Conservation (phyloP, 2,888 invertebrate species). For the Syritta pipiens region DNA sequence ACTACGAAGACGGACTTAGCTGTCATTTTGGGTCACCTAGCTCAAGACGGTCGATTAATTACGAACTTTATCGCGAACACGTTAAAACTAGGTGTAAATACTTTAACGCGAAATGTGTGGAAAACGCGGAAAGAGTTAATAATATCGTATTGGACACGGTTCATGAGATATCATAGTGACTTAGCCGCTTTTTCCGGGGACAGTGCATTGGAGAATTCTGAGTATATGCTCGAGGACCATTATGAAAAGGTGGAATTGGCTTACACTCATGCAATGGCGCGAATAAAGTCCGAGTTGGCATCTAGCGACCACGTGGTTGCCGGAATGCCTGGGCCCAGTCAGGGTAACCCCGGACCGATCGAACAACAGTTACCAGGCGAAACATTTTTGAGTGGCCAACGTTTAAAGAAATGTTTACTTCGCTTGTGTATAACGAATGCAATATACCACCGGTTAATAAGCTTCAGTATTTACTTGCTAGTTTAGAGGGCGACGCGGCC, state of each 20-base stretch:
- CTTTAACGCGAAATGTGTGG: background rate
- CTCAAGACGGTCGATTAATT: background rate
- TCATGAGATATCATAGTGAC: background rate
- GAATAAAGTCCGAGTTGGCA: background rate
- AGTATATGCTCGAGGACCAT: background rate
- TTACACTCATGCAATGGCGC: background rate
- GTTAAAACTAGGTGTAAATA: background rate
- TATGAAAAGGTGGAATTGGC: background rate
- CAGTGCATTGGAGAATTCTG: background rate
- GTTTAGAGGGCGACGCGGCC: background rate
- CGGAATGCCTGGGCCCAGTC: background rate
- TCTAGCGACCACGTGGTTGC: background rate
- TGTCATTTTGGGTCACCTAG: background rate
- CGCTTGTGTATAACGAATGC: background rate
- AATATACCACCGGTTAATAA: background rate
- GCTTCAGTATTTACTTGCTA: background rate
- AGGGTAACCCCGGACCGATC: background rate
- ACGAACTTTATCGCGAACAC: background rate
- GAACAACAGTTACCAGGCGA: background rate
- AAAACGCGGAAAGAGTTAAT: no score
- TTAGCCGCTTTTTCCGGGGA: background rate
- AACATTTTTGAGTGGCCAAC: slow-evolving; percentile 1
- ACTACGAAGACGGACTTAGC: no score
- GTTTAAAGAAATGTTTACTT: background rate
- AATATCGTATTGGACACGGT: background rate